A percentile compares a stretch with the other conserved stretches of the same genome.
These are phyloP conservation scores for Florisuga fusca DNA, from an alignment of 2,797 vertebrate genomes.

Conservation along the genomic window DNA sequence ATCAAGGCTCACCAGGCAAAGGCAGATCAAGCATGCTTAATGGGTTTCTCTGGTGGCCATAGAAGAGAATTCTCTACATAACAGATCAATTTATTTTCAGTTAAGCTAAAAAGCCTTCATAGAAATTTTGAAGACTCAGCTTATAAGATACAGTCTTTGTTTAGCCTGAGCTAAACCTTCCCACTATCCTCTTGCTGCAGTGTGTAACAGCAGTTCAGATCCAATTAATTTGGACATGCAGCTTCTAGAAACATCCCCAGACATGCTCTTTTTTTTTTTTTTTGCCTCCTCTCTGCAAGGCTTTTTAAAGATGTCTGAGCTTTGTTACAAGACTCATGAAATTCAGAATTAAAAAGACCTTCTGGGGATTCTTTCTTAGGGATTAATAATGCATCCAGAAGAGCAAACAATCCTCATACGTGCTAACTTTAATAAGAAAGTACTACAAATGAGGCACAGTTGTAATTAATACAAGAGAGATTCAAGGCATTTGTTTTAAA, in stretches of 20 bases:
- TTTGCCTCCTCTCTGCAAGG: neutral
- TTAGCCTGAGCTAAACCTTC: neutral
- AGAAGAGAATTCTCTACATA: neutral
- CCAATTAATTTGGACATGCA: neutral
- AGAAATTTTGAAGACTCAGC: neutral
- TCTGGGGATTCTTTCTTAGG: neutral
- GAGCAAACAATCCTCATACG: neutral
- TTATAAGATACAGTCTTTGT: neutral
- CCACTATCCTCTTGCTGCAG: neutral
- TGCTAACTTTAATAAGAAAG: neutral
- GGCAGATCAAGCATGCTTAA: accelerated
- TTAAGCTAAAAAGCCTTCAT: neutral
- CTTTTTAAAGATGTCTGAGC: neutral
- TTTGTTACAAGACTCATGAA: neutral
- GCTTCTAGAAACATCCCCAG: neutral
- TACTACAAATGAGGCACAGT: neutral
- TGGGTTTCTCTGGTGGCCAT: neutral
- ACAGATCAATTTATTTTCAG: neutral
- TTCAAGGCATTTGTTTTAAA: neutral
- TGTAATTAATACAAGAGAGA: neutral
- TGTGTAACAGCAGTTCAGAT: neutral
- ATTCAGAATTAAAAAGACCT: neutral
- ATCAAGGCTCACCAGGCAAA: neutral
- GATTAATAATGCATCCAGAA: conserved; percentile 4
- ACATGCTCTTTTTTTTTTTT: neutral